These are phyloP conservation scores for Loripinus fragilis DNA, from an alignment of 2,888 invertebrate species.

Conservation along the genomic window DNA sequence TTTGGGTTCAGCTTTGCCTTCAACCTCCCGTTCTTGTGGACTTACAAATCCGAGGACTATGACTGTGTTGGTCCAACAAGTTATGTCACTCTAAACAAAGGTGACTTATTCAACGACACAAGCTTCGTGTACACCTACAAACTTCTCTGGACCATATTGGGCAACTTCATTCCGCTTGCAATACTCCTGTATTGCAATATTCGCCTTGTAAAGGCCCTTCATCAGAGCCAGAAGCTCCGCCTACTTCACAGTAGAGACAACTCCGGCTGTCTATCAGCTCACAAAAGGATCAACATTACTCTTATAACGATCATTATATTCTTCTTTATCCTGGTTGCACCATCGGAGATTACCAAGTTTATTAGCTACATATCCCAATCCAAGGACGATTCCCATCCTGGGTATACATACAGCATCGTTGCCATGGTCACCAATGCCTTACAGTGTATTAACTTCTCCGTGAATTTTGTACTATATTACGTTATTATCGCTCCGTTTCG, in stretches of 20 bases:
- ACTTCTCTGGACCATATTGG: conserved; percentile 70
- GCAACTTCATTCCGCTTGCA: conserved; percentile 71
- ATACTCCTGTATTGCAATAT: conserved; percentile 76
- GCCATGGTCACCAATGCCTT: conserved; percentile 87
- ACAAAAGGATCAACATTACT: conserved; percentile 75
- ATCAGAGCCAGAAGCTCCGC: conserved; percentile 69
- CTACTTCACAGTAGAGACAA: conserved; percentile 69
- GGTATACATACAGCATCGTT: conserved; percentile 68
- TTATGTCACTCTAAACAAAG: conserved; percentile 33
- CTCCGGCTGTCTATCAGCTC: conserved; percentile 69
- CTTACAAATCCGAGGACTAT: conserved; percentile 41
- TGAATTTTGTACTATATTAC: conserved; percentile 91
- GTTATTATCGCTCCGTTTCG: conserved; percentile 91
- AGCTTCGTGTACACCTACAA: conserved; percentile 67
- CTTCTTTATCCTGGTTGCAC: conserved; percentile 77
- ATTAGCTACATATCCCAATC: conserved; percentile 62
- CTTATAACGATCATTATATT: conserved; percentile 76
- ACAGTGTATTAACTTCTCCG: conserved; percentile 90
- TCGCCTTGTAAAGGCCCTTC: conserved; percentile 71
- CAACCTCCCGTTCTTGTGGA: conserved; percentile 86
- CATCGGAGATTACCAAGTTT: conserved; percentile 75
- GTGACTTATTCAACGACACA: conserved; percentile 49
- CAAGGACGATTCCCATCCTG: conserved; percentile 16
- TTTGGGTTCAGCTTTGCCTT: conserved; percentile 87
- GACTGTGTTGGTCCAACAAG: conserved; percentile 14